Evolutionary conservation across 2,888 invertebrate species (phyloP).

Genomic region (Minunthozetes semirufus): DNA sequence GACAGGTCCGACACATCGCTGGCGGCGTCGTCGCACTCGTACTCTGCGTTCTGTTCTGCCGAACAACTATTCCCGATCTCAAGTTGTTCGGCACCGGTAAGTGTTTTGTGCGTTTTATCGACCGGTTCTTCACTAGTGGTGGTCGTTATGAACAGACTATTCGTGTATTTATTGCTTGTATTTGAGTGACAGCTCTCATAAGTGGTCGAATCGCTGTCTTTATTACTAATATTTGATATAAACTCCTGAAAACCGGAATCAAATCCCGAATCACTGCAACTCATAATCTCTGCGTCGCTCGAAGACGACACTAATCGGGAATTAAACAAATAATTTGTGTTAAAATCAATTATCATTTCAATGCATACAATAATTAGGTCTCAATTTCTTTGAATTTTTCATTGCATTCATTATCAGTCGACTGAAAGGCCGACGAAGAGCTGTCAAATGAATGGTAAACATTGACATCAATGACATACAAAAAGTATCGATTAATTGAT

Average conservation of each 20-base stretch:
- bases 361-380: slow-evolving; percentile 9
- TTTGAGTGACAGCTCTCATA: slow-evolving; percentile 39
- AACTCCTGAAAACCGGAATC: slow-evolving; percentile 44
- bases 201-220: slow-evolving; percentile 39
- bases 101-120: background rate
- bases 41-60: background rate
- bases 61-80: background rate
- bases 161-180: background rate
- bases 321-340: background rate
- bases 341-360: background rate
- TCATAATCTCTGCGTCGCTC: slow-evolving; percentile 27
- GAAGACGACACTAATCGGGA: slow-evolving; percentile 1
- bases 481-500: background rate
- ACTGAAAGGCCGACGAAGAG: background rate
- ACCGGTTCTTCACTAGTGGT: background rate
- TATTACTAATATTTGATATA: slow-evolving; percentile 27
- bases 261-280: slow-evolving; percentile 41
- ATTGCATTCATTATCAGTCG: background rate
- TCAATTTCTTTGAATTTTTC: background rate
- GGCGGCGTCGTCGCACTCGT: slow-evolving; percentile 50
- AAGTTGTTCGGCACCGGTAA: background rate
- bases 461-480: background rate
- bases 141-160: slow-evolving; percentile 11
- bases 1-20: slow-evolving; percentile 57
- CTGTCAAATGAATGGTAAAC: background rate